Evolutionary conservation across 64 coral and sea anemone species (phyloP), one percentile per base, ranked within the genome.

Genomic region (Platygyra sinensis): DNA sequence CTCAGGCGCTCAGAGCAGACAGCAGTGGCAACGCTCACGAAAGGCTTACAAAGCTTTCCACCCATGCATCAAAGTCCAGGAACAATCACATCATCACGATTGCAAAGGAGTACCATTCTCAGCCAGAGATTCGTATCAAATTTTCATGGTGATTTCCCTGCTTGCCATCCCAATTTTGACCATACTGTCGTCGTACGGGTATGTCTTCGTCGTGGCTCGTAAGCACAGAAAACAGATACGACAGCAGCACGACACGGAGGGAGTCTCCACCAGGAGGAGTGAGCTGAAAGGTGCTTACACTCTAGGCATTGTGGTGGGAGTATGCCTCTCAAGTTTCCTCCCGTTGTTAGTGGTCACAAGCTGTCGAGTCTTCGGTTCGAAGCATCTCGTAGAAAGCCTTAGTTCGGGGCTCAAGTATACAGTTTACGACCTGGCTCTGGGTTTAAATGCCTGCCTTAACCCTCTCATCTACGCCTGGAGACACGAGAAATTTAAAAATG

Each of bases 291-390:
- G 79, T 16, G 57, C 79, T 27, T 24, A 51, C 55, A 63, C 57
- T 32, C 54, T 61, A 0, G 79, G 55, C 54, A 81, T 81, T 81
- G 30, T 62, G 30, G 79, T 81, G 28, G 79, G 54, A 38, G 27
- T 60, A 8, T 81, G 79, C 30, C 79, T 81, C 27, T 16, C 62
- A 14, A 81, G 79, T 81, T 60, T 81, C 29, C 2, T 81, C 8
- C 79, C 79, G 27, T 30, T 81, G 25, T 62, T 81, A 17, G 79
- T 81, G 13, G 79, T 81, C 19, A 62, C 79, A 32, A 60, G 28
- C 59, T 29, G 62, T 14, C 79, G 79, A 2, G 17, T 81, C 28
- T 61, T 30, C 27, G 77, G 77, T 11, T 2, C 0, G 13, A 4
- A 4, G 10, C 25, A 25, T 25, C 2, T 25, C 65, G 24, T 25